A percentile compares a stretch with the other conserved stretches of the same genome.
These are phyloP conservation scores for Cremastinae sp. DNA, from an alignment of 2,888 invertebrate species.

Conservation along the genomic window DNA sequence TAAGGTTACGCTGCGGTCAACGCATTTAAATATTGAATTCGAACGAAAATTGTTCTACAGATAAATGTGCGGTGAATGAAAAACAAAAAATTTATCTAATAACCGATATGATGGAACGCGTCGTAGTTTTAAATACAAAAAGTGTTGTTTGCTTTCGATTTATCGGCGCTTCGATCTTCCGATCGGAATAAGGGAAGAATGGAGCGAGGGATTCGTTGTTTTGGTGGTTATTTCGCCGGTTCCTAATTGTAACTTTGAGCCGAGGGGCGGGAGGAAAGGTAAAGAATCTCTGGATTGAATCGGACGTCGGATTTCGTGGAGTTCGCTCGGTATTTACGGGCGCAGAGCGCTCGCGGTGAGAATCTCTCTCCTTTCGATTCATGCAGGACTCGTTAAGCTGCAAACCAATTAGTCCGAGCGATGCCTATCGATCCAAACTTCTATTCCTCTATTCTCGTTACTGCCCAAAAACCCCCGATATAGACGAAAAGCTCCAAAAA, in stretches of 20 bases:
- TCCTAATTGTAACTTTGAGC: constrained; percentile 45
- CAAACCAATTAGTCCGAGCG: constrained; percentile 57
- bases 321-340: constrained; percentile 54
- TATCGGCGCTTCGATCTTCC: not conserved
- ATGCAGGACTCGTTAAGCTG: constrained; percentile 54
- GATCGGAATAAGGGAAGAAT: constrained; percentile 1
- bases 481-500: not conserved
- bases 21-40: too few relatives aligned
- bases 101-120: constrained; percentile 25
- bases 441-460: not conserved
- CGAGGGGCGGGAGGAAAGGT: not conserved
- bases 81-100: constrained; percentile 13
- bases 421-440: constrained; percentile 50
- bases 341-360: constrained; percentile 29
- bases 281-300: constrained; percentile 36
- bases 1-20: too few relatives aligned
- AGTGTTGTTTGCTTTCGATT: not conserved
- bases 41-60: too few relatives aligned
- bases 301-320: constrained; percentile 49
- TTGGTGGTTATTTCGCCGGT: constrained; percentile 46
- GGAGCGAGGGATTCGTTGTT: constrained; percentile 32
- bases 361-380: constrained; percentile 30
- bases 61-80: constrained; percentile 2
- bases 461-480: too few relatives aligned
- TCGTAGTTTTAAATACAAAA: constrained; percentile 6